Percentiles rank a stretch among this genome's conserved stretches.
phyloP scores from a whole-genome alignment of 2,888 invertebrate species.

The Drosophila neonasuta region DNA sequence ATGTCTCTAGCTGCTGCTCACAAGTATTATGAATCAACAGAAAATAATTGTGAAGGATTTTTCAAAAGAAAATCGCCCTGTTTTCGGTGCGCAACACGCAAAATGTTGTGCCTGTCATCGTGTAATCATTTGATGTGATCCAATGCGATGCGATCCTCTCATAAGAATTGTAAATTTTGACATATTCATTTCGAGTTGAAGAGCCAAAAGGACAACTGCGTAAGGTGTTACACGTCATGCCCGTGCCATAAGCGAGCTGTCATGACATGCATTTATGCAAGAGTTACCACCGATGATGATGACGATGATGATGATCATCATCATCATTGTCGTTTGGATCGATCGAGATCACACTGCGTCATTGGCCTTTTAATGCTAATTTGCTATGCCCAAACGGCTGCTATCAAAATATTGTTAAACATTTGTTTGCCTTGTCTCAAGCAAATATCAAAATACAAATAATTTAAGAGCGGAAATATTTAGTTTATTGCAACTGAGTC shows the following conservation, averaged over 20 bases:
- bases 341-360: slow-evolving; percentile 37
- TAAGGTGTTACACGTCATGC: slow-evolving; percentile 73
- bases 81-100: slow-evolving; percentile 37
- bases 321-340: slow-evolving; percentile 21
- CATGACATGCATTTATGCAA: slow-evolving; percentile 77
- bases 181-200: slow-evolving; percentile 72
- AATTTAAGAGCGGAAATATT: slow-evolving; percentile 80
- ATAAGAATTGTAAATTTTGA: slow-evolving; percentile 75
- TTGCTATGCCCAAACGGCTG: slow-evolving; percentile 68
- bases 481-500: slow-evolving; percentile 76
- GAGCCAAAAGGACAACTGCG: slow-evolving; percentile 51
- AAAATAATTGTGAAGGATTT: slow-evolving; percentile 59
- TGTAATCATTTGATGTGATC: slow-evolving; percentile 14
- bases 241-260: slow-evolving; percentile 47
- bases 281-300: slow-evolving; percentile 45
- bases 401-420: slow-evolving; percentile 76
- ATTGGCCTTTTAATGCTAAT: slow-evolving; percentile 65
- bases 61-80: slow-evolving; percentile 60
- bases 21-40: slow-evolving; percentile 67
- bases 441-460: slow-evolving; percentile 66
- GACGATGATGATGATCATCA: slow-evolving; percentile 15
- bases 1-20: slow-evolving; percentile 20
- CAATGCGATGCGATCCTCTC: slow-evolving; percentile 43
- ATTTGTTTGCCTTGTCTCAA: slow-evolving; percentile 60
- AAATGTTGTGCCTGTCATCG: slow-evolving; percentile 57